phyloP scores from a whole-genome alignment of 1,140 invertebrate species.

The Manduca sexta region DNA sequence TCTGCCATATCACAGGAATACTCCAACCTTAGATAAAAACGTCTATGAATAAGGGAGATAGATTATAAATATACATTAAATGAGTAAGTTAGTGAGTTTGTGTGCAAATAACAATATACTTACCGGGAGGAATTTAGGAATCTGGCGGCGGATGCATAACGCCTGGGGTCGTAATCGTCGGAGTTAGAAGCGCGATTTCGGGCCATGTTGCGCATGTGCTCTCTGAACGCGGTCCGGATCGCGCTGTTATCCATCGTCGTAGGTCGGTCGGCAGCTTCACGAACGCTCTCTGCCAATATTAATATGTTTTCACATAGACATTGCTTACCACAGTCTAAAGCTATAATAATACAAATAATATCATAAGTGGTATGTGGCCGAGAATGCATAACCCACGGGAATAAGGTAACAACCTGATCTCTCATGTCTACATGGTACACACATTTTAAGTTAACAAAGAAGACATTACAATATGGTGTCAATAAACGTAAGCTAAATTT shows the following conservation, averaged over 20 bases:
- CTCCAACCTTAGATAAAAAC: too few relatives aligned
- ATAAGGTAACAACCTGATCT: too few relatives aligned
- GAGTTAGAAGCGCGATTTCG: conserved; percentile 24
- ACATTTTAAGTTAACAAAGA: too few relatives aligned
- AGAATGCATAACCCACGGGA: too few relatives aligned
- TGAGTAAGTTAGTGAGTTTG: not conserved
- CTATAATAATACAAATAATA: not conserved
- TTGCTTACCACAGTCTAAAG: too few relatives aligned
- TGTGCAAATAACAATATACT: too few relatives aligned
- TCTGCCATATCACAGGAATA: too few relatives aligned
- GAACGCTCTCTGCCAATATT: conserved; percentile 22
- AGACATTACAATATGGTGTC: too few relatives aligned
- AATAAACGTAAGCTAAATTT: too few relatives aligned
- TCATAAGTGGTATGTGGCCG: too few relatives aligned
- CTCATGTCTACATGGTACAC: too few relatives aligned
- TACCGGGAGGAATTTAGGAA: conserved; percentile 2
- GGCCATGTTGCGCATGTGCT: conserved; percentile 30
- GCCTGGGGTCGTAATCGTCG: conserved; percentile 33
- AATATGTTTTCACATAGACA: not conserved
- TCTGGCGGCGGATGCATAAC: conserved; percentile 24
- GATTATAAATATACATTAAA: not conserved
- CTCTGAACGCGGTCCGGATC: conserved; percentile 30
- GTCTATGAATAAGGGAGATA: too few relatives aligned
- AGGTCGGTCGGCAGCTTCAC: conserved; percentile 14
- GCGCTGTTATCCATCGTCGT: conserved; percentile 9